Evolutionary conservation across 2,888 invertebrate species (phyloP).

Genomic region (Cabera pusaria): DNA sequence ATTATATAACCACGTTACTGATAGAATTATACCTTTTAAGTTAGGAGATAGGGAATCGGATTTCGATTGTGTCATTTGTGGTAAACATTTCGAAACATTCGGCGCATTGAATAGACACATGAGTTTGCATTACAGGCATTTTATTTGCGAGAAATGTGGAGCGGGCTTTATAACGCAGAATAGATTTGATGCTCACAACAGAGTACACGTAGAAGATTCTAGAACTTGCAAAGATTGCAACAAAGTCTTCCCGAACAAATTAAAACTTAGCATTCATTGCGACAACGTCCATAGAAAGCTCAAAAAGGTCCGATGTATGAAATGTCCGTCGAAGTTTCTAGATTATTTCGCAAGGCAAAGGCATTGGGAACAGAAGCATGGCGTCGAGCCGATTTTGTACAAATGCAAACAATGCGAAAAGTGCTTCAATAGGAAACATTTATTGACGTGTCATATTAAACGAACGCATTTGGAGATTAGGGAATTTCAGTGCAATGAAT

Average conservation of each 20-base stretch:
- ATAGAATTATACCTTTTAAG: constrained; percentile 65
- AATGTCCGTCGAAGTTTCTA: constrained; percentile 58
- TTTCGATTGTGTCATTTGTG: constrained; percentile 61
- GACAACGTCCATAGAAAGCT: constrained; percentile 58
- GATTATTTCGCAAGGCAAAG: constrained; percentile 64
- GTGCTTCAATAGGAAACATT: constrained; percentile 50
- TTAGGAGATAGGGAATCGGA: constrained; percentile 41
- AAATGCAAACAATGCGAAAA: constrained; percentile 65
- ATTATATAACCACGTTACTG: constrained; percentile 48
- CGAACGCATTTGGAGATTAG: constrained; percentile 60
- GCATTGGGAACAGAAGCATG: constrained; percentile 61
- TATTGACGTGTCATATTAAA: constrained; percentile 61
- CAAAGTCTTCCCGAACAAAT: constrained; percentile 52
- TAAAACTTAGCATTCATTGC: constrained; percentile 59
- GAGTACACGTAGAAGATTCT: no score
- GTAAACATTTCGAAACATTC: constrained; percentile 62
- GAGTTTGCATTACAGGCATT: constrained; percentile 69
- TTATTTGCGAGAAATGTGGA: constrained; percentile 67
- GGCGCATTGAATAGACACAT: constrained; percentile 68
- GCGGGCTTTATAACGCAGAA: constrained; percentile 66
- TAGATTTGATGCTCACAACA: constrained; percentile 55
- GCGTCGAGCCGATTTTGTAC: constrained; percentile 53
- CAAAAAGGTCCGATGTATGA: constrained; percentile 60
- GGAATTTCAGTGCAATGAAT: constrained; percentile 39
- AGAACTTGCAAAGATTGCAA: constrained; percentile 64